Percentiles rank a stretch among this genome's conserved stretches.
Conservation (phyloP, 1,140 invertebrate species). For the Pseudomyrmex cubaensis region DNA sequence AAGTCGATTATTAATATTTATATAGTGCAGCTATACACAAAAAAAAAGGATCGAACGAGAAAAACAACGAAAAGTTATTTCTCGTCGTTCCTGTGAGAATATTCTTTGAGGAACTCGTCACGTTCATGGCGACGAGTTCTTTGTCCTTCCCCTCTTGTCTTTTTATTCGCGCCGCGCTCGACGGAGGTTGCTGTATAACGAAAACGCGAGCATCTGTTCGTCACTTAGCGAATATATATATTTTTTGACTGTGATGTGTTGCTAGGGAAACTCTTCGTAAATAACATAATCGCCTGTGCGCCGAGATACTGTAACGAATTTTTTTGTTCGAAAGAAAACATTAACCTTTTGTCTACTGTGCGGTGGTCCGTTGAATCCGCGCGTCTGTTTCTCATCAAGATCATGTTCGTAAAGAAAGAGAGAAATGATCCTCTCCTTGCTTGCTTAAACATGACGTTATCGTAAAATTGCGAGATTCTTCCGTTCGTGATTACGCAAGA, state of each 20-base stretch:
- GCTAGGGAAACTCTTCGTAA: slow-evolving; percentile 64
- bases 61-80: slow-evolving; percentile 6
- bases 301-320: slow-evolving; percentile 16
- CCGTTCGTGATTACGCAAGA: neutral
- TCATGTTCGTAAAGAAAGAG: neutral
- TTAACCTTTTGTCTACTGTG: slow-evolving; percentile 25
- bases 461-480: neutral
- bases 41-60: neutral
- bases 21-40: neutral
- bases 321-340: neutral
- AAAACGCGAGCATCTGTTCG: slow-evolving; percentile 37
- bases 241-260: slow-evolving; percentile 77
- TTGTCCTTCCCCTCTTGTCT: neutral
- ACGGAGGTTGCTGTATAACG: slow-evolving; percentile 15
- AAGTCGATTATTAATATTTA: neutral
- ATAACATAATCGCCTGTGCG: slow-evolving; percentile 59
- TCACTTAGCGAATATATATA: slow-evolving; percentile 63
- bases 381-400: neutral
- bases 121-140: slow-evolving; percentile 2
- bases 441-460: neutral
- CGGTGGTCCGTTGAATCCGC: neutral
- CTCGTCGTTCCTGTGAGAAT: neutral
- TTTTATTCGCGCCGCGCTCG: neutral
- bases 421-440: neutral
- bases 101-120: neutral